These are phyloP conservation scores for Ptychoptera contaminata DNA, from an alignment of 2,888 invertebrate species.

Conservation along the genomic window DNA sequence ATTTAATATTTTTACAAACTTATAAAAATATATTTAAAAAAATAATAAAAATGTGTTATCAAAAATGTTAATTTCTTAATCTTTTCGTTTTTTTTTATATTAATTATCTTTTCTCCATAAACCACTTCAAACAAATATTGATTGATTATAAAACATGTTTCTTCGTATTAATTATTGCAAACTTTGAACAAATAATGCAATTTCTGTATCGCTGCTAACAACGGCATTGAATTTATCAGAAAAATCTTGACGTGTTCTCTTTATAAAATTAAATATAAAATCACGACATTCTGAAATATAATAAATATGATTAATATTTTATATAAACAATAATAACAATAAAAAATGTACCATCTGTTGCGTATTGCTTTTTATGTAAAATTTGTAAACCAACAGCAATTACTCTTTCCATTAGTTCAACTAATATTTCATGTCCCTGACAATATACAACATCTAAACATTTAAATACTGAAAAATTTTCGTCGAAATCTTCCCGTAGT, in stretches of 20 bases:
- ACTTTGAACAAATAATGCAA: slow-evolving; percentile 17
- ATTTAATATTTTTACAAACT: too few relatives aligned
- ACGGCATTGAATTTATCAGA: slow-evolving; percentile 36
- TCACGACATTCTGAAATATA: slow-evolving; percentile 32
- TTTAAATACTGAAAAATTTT: slow-evolving; percentile 51
- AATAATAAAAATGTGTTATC: too few relatives aligned
- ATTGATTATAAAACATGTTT: not conserved
- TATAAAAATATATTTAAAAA: too few relatives aligned
- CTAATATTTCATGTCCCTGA: slow-evolving; percentile 39
- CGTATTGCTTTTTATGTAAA: slow-evolving; percentile 38
- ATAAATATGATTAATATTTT: slow-evolving; percentile 8
- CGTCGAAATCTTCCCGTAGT: slow-evolving; percentile 54
- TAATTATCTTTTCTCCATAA: too few relatives aligned
- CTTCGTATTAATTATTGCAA: slow-evolving; percentile 4
- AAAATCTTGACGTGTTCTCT: slow-evolving; percentile 39
- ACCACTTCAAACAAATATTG: too few relatives aligned
- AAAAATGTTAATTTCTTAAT: too few relatives aligned
- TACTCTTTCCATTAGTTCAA: slow-evolving; percentile 36
- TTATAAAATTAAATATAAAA: slow-evolving; percentile 36
- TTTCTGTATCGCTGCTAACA: slow-evolving; percentile 24
- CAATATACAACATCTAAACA: slow-evolving; percentile 47
- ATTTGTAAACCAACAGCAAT: slow-evolving; percentile 38
- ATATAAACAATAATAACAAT: not conserved
- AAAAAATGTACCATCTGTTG: slow-evolving; percentile 32
- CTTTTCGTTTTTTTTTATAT: too few relatives aligned